Percentiles rank a stretch among this genome's conserved stretches.
These are phyloP conservation scores for Odontomachus brunneus DNA, from an alignment of 1,140 invertebrate species.

Conservation along the genomic window DNA sequence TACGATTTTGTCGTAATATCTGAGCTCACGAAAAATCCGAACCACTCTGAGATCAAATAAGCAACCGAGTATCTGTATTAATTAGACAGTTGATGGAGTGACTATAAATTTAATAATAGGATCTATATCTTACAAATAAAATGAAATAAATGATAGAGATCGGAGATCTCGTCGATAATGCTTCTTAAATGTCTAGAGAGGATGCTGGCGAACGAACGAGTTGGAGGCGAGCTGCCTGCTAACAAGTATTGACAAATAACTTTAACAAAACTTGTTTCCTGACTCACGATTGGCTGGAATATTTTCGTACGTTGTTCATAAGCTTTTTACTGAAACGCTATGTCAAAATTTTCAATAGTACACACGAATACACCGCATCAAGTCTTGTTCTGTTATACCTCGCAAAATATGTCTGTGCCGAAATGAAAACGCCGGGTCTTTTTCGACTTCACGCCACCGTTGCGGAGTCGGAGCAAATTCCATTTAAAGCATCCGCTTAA, in stretches of 20 bases:
- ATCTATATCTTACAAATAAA: too few species aligned
- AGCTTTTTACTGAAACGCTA: background rate
- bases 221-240: too few species aligned
- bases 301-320: background rate
- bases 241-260: too few species aligned
- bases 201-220: too few species aligned
- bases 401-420: conserved; percentile 10
- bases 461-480: background rate
- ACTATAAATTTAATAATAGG: too few species aligned
- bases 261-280: background rate
- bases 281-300: background rate
- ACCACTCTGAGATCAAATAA: too few species aligned
- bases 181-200: too few species aligned
- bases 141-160: too few species aligned
- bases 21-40: background rate
- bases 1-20: background rate
- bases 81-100: too few species aligned
- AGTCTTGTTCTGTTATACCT: conserved; percentile 22
- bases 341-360: conserved; percentile 1
- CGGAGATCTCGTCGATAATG: too few species aligned
- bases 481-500: conserved; percentile 26
- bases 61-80: too few species aligned
- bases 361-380: background rate
- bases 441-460: background rate
- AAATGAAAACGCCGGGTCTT: conserved; percentile 5